phyloP scores from a whole-genome alignment of 2,888 invertebrate species.

The Xylophagus ater region DNA sequence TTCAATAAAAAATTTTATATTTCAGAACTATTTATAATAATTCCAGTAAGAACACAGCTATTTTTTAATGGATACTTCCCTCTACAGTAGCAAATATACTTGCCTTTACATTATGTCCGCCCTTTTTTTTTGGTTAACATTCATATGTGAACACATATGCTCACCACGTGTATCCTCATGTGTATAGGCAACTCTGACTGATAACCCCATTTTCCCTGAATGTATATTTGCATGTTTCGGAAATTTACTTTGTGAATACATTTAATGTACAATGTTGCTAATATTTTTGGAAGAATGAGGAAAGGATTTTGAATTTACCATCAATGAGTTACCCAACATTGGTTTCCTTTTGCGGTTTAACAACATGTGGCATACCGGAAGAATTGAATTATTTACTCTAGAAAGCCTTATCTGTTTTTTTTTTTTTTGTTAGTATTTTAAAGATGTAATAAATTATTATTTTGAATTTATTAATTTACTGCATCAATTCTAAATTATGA shows the following conservation, averaged over 20 bases:
- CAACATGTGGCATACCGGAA: conserved; percentile 21
- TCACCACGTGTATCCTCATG: conserved; percentile 21
- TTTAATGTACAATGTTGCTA: no score
- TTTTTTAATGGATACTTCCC: no score
- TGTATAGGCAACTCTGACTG: conserved; percentile 18
- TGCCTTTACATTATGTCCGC: background rate
- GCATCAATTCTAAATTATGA: no score
- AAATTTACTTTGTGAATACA: conserved; percentile 22
- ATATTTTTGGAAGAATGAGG: no score
- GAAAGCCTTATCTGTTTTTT: no score
- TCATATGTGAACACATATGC: conserved; percentile 19
- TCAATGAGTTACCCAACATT: conserved; percentile 17
- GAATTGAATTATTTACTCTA: conserved; percentile 19
- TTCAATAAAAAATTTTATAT: no score
- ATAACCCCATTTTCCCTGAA: conserved; percentile 15
- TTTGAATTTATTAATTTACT: no score
- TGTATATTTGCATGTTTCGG: conserved; percentile 20
- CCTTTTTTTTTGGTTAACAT: background rate
- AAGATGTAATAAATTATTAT: no score
- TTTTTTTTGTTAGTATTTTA: no score
- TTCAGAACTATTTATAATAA: no score
- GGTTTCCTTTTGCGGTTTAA: conserved; percentile 22
- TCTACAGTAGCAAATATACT: conserved; percentile 3
- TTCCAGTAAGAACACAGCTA: no score
- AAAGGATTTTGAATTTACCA: conserved; percentile 17